Evolutionary conservation across 2,888 invertebrate genomes (phyloP).

Genomic region (Pammene aurita): DNA sequence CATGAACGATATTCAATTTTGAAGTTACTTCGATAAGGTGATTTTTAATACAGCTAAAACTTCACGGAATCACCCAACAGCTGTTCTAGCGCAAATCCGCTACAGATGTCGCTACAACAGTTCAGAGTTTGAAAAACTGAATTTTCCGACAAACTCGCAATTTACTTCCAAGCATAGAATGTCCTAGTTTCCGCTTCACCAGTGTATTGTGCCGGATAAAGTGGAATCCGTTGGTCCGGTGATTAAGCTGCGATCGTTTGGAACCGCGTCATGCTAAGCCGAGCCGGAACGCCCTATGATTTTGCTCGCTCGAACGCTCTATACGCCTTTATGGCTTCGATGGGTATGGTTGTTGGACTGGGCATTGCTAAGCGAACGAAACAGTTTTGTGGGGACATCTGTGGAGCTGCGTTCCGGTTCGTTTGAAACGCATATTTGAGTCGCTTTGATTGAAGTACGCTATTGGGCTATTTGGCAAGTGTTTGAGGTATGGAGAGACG

Average conservation of each 20-base stretch:
- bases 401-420: conserved; percentile 24
- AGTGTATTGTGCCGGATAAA: conserved; percentile 36
- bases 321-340: conserved; percentile 12
- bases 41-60: not conserved
- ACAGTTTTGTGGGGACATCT: conserved; percentile 33
- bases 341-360: conserved; percentile 10
- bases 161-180: conserved; percentile 32
- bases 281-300: conserved; percentile 5
- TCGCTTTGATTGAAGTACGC: conserved; percentile 28
- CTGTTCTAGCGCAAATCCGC: conserved; percentile 29
- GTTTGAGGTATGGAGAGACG: conserved; percentile 11
- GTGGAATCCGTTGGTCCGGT: conserved; percentile 28
- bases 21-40: no score
- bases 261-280: conserved; percentile 7
- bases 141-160: conserved; percentile 23
- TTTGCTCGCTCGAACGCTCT: not conserved
- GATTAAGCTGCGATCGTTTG: conserved; percentile 30
- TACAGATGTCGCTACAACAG: conserved; percentile 34
- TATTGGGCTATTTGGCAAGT: conserved; percentile 17
- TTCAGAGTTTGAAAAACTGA: conserved; percentile 34
- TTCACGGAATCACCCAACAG: conserved; percentile 14
- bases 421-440: conserved; percentile 29
- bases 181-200: conserved; percentile 26
- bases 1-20: no score
- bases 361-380: conserved; percentile 14